Conservation (phyloP, 2,888 invertebrate genomes). For the Cephus spinipes region DNA sequence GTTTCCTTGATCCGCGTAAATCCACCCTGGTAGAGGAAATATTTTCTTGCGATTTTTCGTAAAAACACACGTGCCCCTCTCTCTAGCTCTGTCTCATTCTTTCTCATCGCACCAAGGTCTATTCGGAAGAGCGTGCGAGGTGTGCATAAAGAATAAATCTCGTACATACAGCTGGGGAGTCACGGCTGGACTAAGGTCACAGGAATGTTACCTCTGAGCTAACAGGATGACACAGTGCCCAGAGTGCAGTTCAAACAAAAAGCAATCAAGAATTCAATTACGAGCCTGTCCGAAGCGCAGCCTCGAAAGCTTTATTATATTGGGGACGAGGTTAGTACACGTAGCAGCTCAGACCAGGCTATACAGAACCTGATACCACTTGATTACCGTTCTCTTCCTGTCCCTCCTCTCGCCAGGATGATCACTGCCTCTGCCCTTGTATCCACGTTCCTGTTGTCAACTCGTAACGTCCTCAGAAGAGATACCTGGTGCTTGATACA, state of each 20-base stretch:
- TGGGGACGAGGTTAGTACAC: conserved; percentile 13
- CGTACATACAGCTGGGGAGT: neutral
- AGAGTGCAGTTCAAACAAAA: conserved; percentile 31
- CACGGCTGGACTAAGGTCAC: conserved; percentile 21
- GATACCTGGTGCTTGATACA: neutral
- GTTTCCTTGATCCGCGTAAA: neutral
- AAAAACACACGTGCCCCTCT: neutral
- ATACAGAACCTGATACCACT: neutral
- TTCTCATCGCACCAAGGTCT: neutral
- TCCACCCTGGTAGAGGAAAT: neutral
- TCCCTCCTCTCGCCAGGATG: neutral
- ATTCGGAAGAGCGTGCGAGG: neutral
- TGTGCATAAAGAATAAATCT: neutral
- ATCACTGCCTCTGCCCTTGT: neutral
- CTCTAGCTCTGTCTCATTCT: neutral
- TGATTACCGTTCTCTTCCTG: neutral
- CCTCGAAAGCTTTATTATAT: conserved; percentile 14
- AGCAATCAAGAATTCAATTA: conserved; percentile 34
- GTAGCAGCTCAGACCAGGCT: neutral
- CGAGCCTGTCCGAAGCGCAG: conserved; percentile 12
- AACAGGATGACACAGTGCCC: conserved; percentile 22
- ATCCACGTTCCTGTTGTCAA: neutral
- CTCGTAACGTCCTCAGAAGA: neutral
- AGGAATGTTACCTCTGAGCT: conserved; percentile 15
- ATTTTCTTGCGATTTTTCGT: neutral